A percentile compares a stretch with the other conserved stretches of the same genome.
Evolutionary conservation across 2,113 vertebrate genomes (phyloP).

Genomic region (Myotis yumanensis): DNA sequence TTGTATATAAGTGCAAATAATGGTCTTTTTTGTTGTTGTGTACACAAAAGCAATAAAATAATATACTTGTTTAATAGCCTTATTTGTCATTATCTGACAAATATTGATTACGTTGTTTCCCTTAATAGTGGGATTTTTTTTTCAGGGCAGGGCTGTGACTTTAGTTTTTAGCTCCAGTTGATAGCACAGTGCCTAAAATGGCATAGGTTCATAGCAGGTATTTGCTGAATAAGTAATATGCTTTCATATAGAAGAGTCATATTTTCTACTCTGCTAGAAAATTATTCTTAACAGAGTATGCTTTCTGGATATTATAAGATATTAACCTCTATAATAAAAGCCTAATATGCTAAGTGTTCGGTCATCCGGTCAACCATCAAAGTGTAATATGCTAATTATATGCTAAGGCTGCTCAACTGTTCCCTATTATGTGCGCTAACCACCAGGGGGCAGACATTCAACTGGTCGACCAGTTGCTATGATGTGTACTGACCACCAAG

Average conservation of each 20-base stretch:
- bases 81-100: neutral
- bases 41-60: slow-evolving; percentile 29
- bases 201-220: neutral
- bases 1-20: neutral
- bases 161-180: neutral
- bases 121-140: neutral
- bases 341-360: no score
- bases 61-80: neutral
- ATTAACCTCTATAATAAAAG: neutral
- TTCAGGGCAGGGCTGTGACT: neutral
- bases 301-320: neutral
- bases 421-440: no score
- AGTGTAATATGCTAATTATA: no score
- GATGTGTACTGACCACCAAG: no score
- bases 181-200: neutral
- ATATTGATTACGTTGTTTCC: neutral
- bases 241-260: neutral
- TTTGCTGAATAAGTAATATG: neutral
- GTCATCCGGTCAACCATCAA: no score
- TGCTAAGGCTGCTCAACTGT: no score
- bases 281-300: neutral
- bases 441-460: no score
- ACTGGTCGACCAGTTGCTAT: no score
- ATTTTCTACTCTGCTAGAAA: slow-evolving; percentile 20
- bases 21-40: neutral